These are phyloP conservation scores for Indicator indicator DNA, from an alignment of 2,113 vertebrate species.

Conservation along the genomic window DNA sequence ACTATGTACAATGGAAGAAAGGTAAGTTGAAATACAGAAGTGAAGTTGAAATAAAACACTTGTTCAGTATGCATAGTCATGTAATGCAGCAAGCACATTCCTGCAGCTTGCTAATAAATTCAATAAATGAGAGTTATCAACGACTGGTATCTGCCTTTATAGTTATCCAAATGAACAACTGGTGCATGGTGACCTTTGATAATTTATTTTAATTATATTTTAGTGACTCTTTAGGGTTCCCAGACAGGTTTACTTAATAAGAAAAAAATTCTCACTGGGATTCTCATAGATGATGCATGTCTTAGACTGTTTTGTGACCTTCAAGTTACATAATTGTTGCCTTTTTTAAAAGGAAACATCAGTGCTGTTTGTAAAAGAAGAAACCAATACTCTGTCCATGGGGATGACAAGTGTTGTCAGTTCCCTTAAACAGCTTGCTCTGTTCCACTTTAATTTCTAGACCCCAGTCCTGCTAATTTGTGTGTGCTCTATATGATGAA, in stretches of 20 bases:
- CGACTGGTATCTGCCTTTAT: constrained; percentile 21
- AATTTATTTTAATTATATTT: constrained; percentile 35
- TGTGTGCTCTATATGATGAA: background rate
- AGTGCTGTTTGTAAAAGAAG: background rate
- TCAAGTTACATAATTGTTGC: background rate
- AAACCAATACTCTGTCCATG: background rate
- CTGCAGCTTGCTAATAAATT: constrained; percentile 53
- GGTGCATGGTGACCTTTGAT: constrained; percentile 54
- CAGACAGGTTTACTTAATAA: background rate
- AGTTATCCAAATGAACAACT: constrained; percentile 38
- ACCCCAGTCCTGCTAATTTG: background rate
- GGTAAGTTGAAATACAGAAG: background rate
- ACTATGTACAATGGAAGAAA: background rate
- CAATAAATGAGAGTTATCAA: constrained; percentile 52
- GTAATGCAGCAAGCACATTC: constrained; percentile 14
- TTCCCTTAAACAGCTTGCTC: background rate
- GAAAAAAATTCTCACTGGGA: background rate
- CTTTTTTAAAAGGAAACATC: background rate
- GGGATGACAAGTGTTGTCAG: background rate
- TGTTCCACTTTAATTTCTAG: background rate
- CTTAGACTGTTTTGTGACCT: background rate
- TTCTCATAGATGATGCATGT: background rate
- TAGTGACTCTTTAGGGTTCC: constrained; percentile 9
- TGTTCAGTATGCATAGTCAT: constrained; percentile 19
- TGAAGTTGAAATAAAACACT: background rate